These are phyloP conservation scores for Synanceia verrucosa DNA, from an alignment of 2,797 vertebrate genomes.

Conservation along the genomic window DNA sequence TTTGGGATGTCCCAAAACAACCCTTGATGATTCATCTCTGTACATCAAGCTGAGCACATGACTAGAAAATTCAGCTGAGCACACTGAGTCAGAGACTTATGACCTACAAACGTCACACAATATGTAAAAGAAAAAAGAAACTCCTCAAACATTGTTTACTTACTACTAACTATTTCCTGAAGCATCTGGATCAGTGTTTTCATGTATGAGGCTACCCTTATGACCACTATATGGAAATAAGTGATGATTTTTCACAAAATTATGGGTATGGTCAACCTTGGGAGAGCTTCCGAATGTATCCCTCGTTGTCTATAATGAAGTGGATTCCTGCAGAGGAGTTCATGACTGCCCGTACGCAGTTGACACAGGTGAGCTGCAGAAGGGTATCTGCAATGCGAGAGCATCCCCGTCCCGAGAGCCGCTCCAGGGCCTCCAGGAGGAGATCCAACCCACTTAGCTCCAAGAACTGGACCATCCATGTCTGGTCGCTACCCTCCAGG, in stretches of 20 bases:
- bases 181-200: not conserved
- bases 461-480: slow-evolving; percentile 98
- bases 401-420: slow-evolving; percentile 92
- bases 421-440: slow-evolving; percentile 94
- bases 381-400: slow-evolving; percentile 93
- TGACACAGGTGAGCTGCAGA: slow-evolving; percentile 96
- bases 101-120: slow-evolving; percentile 7
- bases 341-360: slow-evolving; percentile 94
- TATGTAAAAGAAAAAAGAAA: no score
- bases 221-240: not conserved
- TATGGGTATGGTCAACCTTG: slow-evolving; percentile 83
- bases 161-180: not conserved
- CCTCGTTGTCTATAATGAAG: slow-evolving; percentile 95
- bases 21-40: slow-evolving; percentile 27
- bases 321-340: slow-evolving; percentile 93
- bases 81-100: slow-evolving; percentile 24
- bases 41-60: not conserved
- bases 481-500: slow-evolving; percentile 90
- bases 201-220: not conserved
- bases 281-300: slow-evolving; percentile 95
- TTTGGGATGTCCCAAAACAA: slow-evolving; percentile 8
- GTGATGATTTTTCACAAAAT: not conserved
- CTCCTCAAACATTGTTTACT: no score
- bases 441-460: slow-evolving; percentile 95
- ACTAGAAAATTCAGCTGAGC: slow-evolving; percentile 17